Evolutionary conservation across 2,888 invertebrate species (phyloP).

Genomic region (Adelognathus sp.): DNA sequence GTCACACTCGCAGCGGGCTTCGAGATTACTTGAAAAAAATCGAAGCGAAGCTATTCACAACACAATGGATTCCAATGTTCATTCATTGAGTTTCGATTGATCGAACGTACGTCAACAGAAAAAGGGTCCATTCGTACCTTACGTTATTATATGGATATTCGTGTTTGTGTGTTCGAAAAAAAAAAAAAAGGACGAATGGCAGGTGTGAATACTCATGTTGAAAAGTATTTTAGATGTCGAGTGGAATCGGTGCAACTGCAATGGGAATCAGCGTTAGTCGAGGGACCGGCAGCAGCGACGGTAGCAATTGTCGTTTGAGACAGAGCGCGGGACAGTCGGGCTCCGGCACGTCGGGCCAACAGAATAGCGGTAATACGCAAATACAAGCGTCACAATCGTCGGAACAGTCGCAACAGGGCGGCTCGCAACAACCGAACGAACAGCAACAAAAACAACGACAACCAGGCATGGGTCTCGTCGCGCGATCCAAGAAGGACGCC

Average conservation of each 20-base stretch:
- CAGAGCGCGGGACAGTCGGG: constrained; percentile 76
- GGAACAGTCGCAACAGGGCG: constrained; percentile 64
- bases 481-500: constrained; percentile 83
- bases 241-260: constrained; percentile 79
- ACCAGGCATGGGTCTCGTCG: constrained; percentile 82
- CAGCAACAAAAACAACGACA: constrained; percentile 68
- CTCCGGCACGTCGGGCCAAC: constrained; percentile 71
- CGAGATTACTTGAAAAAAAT: constrained; percentile 17
- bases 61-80: constrained; percentile 58
- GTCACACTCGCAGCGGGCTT: not conserved
- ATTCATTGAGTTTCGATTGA: constrained; percentile 10
- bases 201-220: constrained; percentile 39
- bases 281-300: constrained; percentile 78
- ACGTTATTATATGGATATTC: too few relatives aligned
- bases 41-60: constrained; percentile 54
- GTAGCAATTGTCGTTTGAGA: constrained; percentile 76
- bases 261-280: constrained; percentile 80
- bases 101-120: constrained; percentile 5
- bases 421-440: constrained; percentile 56
- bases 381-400: constrained; percentile 71
- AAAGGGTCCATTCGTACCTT: too few relatives aligned
- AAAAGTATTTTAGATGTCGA: constrained; percentile 75
- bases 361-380: constrained; percentile 68
- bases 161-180: not conserved
- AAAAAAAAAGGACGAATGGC: not conserved